Conservation (phyloP, 2,113 vertebrate genomes). For the Campylomormyrus tamandua region DNA sequence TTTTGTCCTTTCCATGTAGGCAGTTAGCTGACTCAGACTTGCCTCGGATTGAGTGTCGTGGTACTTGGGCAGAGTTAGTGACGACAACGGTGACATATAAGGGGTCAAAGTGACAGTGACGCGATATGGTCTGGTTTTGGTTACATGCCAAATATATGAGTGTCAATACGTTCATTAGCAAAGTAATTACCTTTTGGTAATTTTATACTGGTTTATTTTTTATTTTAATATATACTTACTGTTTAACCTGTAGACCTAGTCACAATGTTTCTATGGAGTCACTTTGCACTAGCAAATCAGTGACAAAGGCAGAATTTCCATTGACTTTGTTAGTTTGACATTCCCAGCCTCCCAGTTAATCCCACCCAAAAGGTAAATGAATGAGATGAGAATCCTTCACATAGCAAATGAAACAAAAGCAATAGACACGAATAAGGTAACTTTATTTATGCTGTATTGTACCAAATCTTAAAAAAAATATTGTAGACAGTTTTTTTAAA, state of each 20-base stretch:
- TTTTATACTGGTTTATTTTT: neutral
- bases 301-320: neutral
- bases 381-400: neutral
- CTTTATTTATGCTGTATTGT: neutral
- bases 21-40: constrained; percentile 9
- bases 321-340: neutral
- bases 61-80: neutral
- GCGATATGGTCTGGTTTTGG: neutral
- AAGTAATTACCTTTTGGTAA: neutral
- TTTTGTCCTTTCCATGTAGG: neutral
- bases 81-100: neutral
- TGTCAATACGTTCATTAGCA: neutral
- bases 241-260: neutral
- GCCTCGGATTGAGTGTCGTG: neutral
- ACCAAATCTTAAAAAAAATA: neutral
- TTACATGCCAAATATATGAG: neutral
- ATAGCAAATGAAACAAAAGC: neutral
- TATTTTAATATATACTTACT: neutral
- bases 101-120: neutral
- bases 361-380: neutral
- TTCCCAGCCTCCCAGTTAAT: neutral
- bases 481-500: neutral
- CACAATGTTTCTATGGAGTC: neutral
- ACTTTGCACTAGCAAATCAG: neutral
- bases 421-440: neutral